A percentile compares a stretch with the other conserved stretches of the same genome.
Evolutionary conservation across 2,797 vertebrate genomes (phyloP).

Genomic region (Momotus momota): DNA sequence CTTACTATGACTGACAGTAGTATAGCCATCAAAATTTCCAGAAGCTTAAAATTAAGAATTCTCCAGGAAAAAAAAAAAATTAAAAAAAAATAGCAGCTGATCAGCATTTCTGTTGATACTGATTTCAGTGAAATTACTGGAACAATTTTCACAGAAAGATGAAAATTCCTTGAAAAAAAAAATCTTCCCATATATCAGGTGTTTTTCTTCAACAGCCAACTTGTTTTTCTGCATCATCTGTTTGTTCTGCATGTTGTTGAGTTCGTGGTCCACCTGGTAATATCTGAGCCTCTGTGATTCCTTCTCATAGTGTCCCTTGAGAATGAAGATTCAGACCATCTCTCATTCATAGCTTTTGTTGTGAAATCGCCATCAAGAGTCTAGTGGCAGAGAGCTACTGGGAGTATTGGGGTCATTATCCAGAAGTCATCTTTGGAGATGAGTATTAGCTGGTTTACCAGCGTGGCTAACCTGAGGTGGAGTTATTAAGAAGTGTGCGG

Average conservation of each 20-base stretch:
- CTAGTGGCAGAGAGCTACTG: conserved; percentile 23
- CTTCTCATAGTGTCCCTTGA: conserved; percentile 6
- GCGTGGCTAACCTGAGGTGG: neutral
- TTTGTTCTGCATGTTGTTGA: conserved; percentile 36
- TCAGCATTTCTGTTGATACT: conserved; percentile 8
- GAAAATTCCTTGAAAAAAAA: conserved; percentile 32
- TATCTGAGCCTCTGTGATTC: neutral
- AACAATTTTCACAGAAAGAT: conserved; percentile 19
- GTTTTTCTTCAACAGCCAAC: conserved; percentile 6
- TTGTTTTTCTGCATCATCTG: conserved; percentile 12
- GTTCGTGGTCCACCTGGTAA: neutral
- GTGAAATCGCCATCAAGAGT: neutral
- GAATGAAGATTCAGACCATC: neutral
- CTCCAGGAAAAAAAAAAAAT: neutral
- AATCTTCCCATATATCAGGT: neutral
- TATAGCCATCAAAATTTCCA: conserved; percentile 2
- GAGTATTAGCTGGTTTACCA: neutral
- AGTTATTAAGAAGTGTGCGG: neutral
- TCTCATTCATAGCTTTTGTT: conserved; percentile 1
- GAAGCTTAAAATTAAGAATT: conserved; percentile 51
- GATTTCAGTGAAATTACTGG: conserved; percentile 9
- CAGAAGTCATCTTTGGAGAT: neutral
- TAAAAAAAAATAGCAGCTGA: neutral
- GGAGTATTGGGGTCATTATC: neutral
- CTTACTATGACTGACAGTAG: conserved; percentile 40